These are phyloP conservation scores for Chionomys nivalis DNA, from an alignment of 2,113 vertebrate genomes.

Conservation along the genomic window DNA sequence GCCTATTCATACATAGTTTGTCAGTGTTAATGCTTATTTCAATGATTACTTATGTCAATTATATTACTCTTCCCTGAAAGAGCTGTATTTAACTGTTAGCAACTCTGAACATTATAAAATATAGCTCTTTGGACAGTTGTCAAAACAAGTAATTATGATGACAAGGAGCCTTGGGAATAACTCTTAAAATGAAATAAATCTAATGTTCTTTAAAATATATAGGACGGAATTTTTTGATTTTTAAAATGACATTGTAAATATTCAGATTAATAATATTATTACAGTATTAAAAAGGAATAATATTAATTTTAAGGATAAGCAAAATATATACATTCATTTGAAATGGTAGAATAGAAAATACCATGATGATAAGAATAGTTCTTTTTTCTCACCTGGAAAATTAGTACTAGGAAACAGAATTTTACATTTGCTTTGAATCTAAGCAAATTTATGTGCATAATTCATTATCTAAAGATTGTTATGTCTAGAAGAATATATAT, in stretches of 20 bases:
- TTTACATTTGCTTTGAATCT: not conserved
- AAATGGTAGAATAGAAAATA: not conserved
- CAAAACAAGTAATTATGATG: slow-evolving; percentile 55
- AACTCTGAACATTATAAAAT: slow-evolving; percentile 43
- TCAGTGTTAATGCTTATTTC: slow-evolving; percentile 61
- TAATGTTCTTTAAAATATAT: not conserved
- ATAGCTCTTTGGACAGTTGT: slow-evolving; percentile 30
- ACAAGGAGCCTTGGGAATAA: slow-evolving; percentile 7
- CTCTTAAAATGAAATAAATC: not conserved
- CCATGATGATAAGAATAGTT: not conserved
- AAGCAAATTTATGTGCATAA: not conserved
- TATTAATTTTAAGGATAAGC: not conserved
- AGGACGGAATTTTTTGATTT: not conserved
- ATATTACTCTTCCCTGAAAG: slow-evolving; percentile 18
- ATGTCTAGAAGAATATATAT: not conserved
- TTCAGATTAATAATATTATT: not conserved
- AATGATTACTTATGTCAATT: slow-evolving; percentile 59
- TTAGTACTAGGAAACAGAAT: not conserved
- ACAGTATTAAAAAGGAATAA: not conserved
- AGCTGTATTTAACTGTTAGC: slow-evolving; percentile 51
- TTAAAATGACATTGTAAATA: not conserved
- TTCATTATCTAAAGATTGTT: not conserved
- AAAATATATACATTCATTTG: not conserved
- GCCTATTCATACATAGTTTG: slow-evolving; percentile 73
- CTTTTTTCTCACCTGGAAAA: not conserved